Conservation (phyloP, 2,888 invertebrate species). For the Lasioglossum figueresi region DNA sequence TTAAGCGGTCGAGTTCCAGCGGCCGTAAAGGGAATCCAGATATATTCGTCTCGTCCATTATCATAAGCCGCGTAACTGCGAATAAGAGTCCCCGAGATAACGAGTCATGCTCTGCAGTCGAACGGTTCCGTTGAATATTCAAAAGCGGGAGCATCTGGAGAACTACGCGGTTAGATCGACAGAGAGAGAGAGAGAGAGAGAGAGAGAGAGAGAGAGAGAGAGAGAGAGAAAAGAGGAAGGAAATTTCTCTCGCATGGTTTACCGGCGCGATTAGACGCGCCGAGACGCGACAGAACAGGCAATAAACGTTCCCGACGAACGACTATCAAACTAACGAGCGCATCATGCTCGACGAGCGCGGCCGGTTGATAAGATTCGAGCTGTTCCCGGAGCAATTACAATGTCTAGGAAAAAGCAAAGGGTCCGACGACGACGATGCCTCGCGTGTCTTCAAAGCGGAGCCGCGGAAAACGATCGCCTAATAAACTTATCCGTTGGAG, state of each 20-base stretch:
- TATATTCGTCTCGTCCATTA: slow-evolving; percentile 54
- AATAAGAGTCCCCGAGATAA: slow-evolving; percentile 45
- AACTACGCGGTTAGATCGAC: background rate
- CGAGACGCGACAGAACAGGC: slow-evolving; percentile 16
- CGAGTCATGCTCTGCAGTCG: background rate
- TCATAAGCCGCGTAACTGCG: slow-evolving; percentile 56
- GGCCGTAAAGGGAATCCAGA: slow-evolving; percentile 35
- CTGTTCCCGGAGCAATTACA: slow-evolving; percentile 34
- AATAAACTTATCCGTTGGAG: slow-evolving; percentile 10
- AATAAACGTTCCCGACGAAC: slow-evolving; percentile 36
- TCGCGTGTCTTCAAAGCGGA: slow-evolving; percentile 1
- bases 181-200: background rate
- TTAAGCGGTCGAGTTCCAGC: slow-evolving; percentile 24
- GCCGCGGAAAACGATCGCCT: background rate
- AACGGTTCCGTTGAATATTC: background rate
- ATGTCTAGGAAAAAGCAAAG: slow-evolving; percentile 5
- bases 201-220: background rate
- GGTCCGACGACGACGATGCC: background rate
- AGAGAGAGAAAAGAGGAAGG: background rate
- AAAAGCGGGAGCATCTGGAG: background rate
- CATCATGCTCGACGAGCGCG: slow-evolving; percentile 22
- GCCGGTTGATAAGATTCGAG: slow-evolving; percentile 34
- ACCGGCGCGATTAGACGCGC: background rate
- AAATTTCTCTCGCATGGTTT: slow-evolving; percentile 7
- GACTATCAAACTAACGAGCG: slow-evolving; percentile 26